phyloP scores from a whole-genome alignment of 2,797 vertebrate species.

The Dendrocincla tyrannina region DNA sequence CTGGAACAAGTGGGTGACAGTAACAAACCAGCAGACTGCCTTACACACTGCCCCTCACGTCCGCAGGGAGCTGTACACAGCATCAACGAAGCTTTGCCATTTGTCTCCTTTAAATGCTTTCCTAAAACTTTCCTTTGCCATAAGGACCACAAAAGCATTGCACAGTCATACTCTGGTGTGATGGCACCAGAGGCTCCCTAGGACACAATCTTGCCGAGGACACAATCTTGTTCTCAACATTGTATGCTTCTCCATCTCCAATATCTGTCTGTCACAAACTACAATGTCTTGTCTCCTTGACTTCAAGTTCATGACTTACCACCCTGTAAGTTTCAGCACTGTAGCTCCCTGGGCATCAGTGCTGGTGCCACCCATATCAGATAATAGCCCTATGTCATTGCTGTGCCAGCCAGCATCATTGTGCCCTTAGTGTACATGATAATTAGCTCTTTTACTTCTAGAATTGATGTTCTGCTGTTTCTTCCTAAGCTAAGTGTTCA shows the following conservation, averaged over 20 bases:
- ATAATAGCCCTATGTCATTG: background rate
- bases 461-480: background rate
- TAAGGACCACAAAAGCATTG: background rate
- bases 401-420: background rate
- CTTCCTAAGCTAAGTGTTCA: background rate
- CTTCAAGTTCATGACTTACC: background rate
- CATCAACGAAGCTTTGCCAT: background rate
- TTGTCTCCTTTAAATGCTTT: background rate
- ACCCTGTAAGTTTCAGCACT: background rate
- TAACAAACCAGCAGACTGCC: slow-evolving; percentile 9
- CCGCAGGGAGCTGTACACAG: background rate
- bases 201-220: background rate
- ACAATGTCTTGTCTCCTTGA: background rate
- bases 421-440: accelerated
- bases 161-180: background rate
- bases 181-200: background rate
- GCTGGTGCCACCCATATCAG: background rate
- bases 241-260: background rate
- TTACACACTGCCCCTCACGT: background rate
- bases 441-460: background rate
- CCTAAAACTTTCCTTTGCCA: background rate
- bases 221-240: background rate
- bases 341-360: background rate
- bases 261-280: background rate
- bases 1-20: slow-evolving; percentile 2